Conservation (phyloP, 2,888 invertebrate genomes). For the Phortica okadai region DNA sequence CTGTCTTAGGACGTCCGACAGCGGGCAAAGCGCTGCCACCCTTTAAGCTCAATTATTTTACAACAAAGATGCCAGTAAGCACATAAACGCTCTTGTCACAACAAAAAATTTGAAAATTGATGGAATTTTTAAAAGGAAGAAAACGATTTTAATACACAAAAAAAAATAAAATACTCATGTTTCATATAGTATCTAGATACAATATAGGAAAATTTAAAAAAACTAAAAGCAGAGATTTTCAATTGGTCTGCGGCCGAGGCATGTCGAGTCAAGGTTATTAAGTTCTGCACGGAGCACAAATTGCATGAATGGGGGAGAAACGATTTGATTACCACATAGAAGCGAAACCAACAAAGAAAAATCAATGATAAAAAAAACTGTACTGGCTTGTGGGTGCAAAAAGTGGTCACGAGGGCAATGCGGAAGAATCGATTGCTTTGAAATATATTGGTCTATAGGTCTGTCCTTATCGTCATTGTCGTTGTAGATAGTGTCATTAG, state of each 20-base stretch:
- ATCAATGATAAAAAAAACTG: conserved; percentile 54
- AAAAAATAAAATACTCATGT: not conserved
- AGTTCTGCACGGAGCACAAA: conserved; percentile 40
- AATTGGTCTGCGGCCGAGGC: conserved; percentile 59
- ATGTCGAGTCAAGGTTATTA: conserved; percentile 49
- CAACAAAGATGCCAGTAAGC: not conserved
- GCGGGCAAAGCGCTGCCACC: too few species aligned
- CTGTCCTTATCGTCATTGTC: conserved; percentile 14
- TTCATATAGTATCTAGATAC: not conserved
- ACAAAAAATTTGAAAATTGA: conserved; percentile 35
- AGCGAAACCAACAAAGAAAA: conserved; percentile 44
- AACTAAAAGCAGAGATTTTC: conserved; percentile 34
- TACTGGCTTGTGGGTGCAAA: not conserved
- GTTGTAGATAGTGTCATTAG: conserved; percentile 65
- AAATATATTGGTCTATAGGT: conserved; percentile 21
- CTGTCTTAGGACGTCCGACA: too few species aligned
- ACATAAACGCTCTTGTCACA: conserved; percentile 41
- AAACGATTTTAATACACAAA: conserved; percentile 40
- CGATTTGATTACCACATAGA: conserved; percentile 55
- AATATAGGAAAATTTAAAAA: conserved; percentile 31
- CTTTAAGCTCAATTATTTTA: too few species aligned
- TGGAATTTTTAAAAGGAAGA: conserved; percentile 23
- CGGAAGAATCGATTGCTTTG: not conserved
- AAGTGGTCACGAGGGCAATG: not conserved
- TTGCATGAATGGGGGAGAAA: conserved; percentile 22